A percentile compares a stretch with the other conserved stretches of the same genome.
Conservation (phyloP, 2,797 vertebrate species). For the Acridotheres tristis region DNA sequence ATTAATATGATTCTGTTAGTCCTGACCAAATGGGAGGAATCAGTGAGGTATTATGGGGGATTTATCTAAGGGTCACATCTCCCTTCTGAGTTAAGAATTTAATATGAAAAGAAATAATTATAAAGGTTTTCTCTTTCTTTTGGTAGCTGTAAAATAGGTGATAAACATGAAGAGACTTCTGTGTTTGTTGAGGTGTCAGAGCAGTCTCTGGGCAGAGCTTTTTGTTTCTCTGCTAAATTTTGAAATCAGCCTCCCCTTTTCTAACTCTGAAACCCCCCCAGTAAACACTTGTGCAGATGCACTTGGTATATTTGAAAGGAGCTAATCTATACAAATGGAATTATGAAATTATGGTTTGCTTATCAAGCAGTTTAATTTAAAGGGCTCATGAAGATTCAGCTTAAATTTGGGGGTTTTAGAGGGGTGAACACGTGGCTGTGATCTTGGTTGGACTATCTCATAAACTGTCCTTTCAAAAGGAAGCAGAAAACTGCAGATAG, state of each 20-base stretch:
- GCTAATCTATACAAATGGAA: neutral
- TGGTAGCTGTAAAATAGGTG: neutral
- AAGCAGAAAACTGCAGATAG: neutral
- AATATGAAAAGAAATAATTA: neutral
- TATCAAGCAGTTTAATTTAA: neutral
- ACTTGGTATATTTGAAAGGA: neutral
- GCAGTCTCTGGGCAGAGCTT: neutral
- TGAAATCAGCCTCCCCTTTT: neutral
- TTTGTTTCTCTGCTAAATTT: neutral
- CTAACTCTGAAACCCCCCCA: neutral
- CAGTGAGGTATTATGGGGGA: conserved; percentile 32
- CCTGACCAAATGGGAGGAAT: conserved; percentile 26
- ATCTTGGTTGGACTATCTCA: neutral
- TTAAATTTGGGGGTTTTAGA: neutral
- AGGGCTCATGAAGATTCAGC: neutral
- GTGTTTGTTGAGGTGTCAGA: neutral
- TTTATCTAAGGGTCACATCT: conserved; percentile 25
- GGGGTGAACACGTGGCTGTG: neutral
- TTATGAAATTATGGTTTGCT: neutral
- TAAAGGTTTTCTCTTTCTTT: neutral
- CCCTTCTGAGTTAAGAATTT: conserved; percentile 21
- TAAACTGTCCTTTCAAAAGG: neutral
- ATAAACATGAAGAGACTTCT: neutral
- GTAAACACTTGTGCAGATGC: neutral
- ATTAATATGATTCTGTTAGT: conserved; percentile 15